These are phyloP conservation scores for Girardia tigrina DNA, from an alignment of 2,888 invertebrate genomes.

Conservation along the genomic window DNA sequence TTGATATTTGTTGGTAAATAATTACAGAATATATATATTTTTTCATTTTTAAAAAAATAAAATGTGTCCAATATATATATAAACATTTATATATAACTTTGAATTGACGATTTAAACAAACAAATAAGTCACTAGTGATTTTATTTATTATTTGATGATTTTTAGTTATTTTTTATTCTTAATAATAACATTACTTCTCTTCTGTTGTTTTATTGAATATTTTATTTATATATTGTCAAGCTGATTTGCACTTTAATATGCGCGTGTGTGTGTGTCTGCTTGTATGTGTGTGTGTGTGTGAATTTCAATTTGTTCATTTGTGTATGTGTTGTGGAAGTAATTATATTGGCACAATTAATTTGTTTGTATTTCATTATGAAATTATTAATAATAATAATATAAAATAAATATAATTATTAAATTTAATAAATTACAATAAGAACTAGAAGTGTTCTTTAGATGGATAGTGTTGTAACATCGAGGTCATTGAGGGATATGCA, in stretches of 20 bases:
- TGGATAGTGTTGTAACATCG: neutral
- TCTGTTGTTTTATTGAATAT: neutral
- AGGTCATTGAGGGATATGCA: neutral
- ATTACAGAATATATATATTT: neutral
- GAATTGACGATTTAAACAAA: too few species aligned
- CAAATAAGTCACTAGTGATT: neutral
- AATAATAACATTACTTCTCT: neutral
- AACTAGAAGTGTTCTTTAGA: neutral
- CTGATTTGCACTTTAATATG: neutral
- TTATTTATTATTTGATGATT: constrained; percentile 3
- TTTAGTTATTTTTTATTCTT: constrained; percentile 2
- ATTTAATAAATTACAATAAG: neutral
- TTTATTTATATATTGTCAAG: neutral
- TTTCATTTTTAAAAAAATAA: neutral
- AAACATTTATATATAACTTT: too few species aligned
- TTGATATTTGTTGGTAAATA: neutral
- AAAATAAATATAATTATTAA: neutral
- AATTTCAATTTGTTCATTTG: neutral
- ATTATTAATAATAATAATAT: neutral
- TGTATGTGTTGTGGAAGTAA: neutral
- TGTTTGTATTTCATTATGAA: neutral
- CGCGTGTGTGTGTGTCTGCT: neutral
- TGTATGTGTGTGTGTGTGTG: neutral
- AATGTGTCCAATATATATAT: neutral
- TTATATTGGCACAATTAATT: neutral